phyloP scores from a whole-genome alignment of 2,113 vertebrate genomes.

The Fulmarus glacialis region DNA sequence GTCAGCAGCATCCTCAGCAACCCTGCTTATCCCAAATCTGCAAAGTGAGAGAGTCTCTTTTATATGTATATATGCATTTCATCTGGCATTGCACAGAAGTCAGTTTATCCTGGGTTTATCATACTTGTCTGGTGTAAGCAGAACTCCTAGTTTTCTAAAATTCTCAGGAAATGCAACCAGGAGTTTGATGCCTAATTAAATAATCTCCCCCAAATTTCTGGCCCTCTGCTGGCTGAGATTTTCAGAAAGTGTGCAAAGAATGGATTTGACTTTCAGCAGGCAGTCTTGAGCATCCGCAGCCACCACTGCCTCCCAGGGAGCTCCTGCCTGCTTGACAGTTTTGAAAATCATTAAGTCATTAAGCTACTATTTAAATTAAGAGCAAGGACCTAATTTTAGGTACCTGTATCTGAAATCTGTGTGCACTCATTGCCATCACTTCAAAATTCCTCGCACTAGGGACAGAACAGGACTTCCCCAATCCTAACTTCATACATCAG shows the following conservation, averaged over 20 bases:
- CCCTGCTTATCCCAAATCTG: background rate
- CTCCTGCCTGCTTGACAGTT: conserved; percentile 41
- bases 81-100: background rate
- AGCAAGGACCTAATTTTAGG: conserved; percentile 42
- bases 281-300: background rate
- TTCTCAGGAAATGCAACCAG: background rate
- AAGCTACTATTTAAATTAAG: conserved; percentile 31
- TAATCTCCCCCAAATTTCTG: background rate
- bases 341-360: conserved; percentile 41
- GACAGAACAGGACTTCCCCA: background rate
- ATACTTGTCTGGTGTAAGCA: background rate
- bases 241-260: background rate
- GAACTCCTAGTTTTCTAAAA: background rate
- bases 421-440: background rate
- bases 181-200: background rate
- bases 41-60: background rate
- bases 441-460: background rate
- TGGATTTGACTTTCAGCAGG: conserved; percentile 18
- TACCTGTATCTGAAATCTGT: background rate
- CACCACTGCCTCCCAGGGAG: conserved; percentile 45
- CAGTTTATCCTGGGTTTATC: background rate
- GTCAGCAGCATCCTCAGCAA: background rate
- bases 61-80: background rate
- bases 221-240: conserved; percentile 58
- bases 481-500: background rate